Base-by-base conservation (phyloP, 2,797 vertebrate species). In the Enteromius paludinosus region DNA sequence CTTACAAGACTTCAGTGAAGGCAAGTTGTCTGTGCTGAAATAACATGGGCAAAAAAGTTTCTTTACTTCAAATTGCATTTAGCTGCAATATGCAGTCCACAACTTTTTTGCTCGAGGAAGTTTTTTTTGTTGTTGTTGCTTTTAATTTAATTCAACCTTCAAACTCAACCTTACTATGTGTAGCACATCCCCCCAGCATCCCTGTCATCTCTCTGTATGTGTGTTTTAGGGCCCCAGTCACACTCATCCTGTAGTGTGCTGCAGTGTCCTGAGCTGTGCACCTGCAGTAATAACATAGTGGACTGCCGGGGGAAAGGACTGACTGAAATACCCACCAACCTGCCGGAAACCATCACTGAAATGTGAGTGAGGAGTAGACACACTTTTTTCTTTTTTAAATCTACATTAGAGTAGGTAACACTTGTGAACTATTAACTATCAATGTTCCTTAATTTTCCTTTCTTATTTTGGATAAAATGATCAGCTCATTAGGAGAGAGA, bases 271-370 rank as follows among this genome's bases (percentile, higher is more conserved):
- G 85, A 96, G 72, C 96, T 95, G 5, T 99, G 98, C 91, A 97
- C 97, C 86, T 99, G 98, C 88, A 99, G 97, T 89, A 99, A 99
- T 94, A 99, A 98, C 87, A 97, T 99, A 0, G 98, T 99, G 78
- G 98, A 99, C 94, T 99, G 98, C 88, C 95, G 98, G 90, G 98
- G 97, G 65, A 99, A 99, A 84, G 95, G 97, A 59, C 94, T 99
- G 68, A 95, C 95, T 7, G 97, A 99, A 88, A 99, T 99, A 88
- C 98, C 98, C 87, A 98, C 96, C 1, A 99, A 98, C 89, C 96
- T 99, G 61, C 98, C 98, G 1, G 97, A 99, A 92, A 98, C 97
- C 74, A 99, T 99, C 88, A 99, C 98, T 14, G 98, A 99, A 94
- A 99, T 99, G 98, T 99, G 93, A 82, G 97, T 93, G 17, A 8